Evolutionary conservation across 1,140 invertebrate genomes (phyloP).

Genomic region (Drosophila parabipectinata): DNA sequence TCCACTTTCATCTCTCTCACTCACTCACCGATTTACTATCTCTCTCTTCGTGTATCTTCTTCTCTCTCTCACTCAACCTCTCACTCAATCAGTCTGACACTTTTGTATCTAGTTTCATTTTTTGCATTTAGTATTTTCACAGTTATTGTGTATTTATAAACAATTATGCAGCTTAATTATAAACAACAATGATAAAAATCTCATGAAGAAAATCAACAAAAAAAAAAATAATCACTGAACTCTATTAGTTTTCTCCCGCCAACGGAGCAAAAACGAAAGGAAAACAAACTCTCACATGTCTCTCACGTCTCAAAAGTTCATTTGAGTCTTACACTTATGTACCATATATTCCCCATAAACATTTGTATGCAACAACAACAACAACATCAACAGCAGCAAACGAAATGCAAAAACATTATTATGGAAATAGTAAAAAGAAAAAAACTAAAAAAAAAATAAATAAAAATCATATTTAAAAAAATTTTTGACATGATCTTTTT

Average conservation of each 20-base stretch:
- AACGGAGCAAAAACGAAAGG: conserved; percentile 31
- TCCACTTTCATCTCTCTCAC: conserved; percentile 38
- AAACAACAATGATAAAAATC: conserved; percentile 59
- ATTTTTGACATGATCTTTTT: neutral
- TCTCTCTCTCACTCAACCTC: conserved; percentile 20
- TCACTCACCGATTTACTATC: conserved; percentile 19
- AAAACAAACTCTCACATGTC: conserved; percentile 72
- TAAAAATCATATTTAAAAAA: conserved; percentile 76
- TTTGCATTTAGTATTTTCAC: conserved; percentile 82
- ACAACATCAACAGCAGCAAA: conserved; percentile 48
- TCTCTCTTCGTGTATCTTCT: conserved; percentile 21
- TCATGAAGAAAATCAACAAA: conserved; percentile 50
- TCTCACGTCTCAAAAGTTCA: conserved; percentile 72
- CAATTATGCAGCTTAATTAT: conserved; percentile 82
- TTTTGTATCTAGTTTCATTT: conserved; percentile 83
- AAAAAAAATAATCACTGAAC: conserved; percentile 54
- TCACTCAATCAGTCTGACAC: conserved; percentile 74
- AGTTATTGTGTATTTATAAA: conserved; percentile 82
- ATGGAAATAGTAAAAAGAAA: conserved; percentile 76
- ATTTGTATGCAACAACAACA: conserved; percentile 54
- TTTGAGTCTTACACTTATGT: conserved; percentile 63
- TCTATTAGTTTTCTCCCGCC: conserved; percentile 39
- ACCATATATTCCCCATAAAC: conserved; percentile 64
- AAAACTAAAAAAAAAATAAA: conserved; percentile 73
- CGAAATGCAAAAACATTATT: conserved; percentile 74